Percentiles rank a stretch among this genome's conserved stretches.
These are phyloP conservation scores for Neoascia interrupta DNA, from an alignment of 2,888 invertebrate genomes.

Conservation along the genomic window DNA sequence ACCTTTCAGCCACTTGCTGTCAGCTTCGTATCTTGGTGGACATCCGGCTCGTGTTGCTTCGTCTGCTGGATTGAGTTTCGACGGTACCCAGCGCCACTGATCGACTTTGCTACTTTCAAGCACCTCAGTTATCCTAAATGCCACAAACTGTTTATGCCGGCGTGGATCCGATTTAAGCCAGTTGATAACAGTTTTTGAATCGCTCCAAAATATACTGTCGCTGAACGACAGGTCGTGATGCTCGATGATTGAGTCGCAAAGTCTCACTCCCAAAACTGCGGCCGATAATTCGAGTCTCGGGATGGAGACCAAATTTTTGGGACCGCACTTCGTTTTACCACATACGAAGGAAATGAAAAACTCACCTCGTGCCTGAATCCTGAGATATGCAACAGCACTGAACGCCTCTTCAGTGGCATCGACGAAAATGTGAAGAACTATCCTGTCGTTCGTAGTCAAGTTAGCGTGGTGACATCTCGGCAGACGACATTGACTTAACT, in stretches of 20 bases:
- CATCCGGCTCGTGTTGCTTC: conserved; percentile 7
- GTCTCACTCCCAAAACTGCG: not conserved
- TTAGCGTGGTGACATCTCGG: not conserved
- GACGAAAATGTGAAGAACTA: conserved; percentile 1
- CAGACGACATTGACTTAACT: not conserved
- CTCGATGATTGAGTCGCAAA: not conserved
- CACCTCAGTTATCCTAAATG: not conserved
- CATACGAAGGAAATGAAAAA: not conserved
- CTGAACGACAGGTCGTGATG: conserved; percentile 12
- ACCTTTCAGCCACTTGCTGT: conserved; percentile 19
- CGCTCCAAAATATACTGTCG: conserved; percentile 64
- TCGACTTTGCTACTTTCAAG: no score
- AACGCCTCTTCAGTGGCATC: conserved; percentile 4
- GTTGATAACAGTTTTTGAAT: conserved; percentile 67
- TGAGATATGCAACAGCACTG: not conserved
- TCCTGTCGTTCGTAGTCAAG: not conserved
- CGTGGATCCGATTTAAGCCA: no score
- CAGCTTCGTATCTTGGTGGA: not conserved
- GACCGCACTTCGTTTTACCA: not conserved
- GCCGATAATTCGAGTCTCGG: not conserved
- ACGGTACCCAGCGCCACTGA: conserved; percentile 23
- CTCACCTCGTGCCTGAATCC: not conserved
- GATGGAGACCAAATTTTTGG: not conserved
- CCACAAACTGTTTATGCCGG: not conserved
- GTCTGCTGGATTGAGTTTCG: conserved; percentile 23